These are phyloP conservation scores for Neomorphus geoffroyi DNA, from an alignment of 2,797 vertebrate genomes.

Conservation along the genomic window DNA sequence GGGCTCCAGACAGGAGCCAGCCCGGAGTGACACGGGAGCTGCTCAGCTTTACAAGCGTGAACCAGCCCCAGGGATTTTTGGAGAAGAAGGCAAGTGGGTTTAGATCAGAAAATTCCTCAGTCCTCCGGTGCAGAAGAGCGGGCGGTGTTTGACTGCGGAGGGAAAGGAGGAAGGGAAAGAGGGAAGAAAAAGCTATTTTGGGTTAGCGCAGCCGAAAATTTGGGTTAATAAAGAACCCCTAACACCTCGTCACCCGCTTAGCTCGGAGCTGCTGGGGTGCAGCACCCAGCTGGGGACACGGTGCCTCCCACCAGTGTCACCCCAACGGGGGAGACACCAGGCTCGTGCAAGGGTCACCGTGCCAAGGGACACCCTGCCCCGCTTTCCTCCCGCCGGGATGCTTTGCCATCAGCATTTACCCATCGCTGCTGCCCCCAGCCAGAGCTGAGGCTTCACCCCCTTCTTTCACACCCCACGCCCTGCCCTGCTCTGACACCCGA, in stretches of 20 bases:
- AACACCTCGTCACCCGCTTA: rapidly evolving
- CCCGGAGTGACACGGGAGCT: background rate
- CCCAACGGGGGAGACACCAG: rapidly evolving
- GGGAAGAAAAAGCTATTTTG: background rate
- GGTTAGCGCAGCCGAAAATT: rapidly evolving
- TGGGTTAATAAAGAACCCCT: rapidly evolving
- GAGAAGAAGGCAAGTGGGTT: constrained; percentile 4
- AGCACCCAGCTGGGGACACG: rapidly evolving
- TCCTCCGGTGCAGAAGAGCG: background rate
- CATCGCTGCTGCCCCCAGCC: background rate
- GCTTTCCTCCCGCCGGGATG: rapidly evolving
- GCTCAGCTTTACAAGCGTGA: background rate
- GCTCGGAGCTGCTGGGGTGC: rapidly evolving
- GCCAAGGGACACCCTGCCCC: background rate
- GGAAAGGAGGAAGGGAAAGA: background rate
- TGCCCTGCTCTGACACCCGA: background rate
- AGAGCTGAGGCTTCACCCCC: rapidly evolving
- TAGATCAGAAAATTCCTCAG: background rate
- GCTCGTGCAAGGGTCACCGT: background rate
- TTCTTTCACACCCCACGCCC: background rate
- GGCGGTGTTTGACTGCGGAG: rapidly evolving
- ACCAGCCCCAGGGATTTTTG: background rate
- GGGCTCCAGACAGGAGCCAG: constrained; percentile 36
- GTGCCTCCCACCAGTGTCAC: rapidly evolving
- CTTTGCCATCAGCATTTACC: background rate